phyloP scores from a whole-genome alignment of 1,140 invertebrate genomes.

The Zaprionus taronus region DNA sequence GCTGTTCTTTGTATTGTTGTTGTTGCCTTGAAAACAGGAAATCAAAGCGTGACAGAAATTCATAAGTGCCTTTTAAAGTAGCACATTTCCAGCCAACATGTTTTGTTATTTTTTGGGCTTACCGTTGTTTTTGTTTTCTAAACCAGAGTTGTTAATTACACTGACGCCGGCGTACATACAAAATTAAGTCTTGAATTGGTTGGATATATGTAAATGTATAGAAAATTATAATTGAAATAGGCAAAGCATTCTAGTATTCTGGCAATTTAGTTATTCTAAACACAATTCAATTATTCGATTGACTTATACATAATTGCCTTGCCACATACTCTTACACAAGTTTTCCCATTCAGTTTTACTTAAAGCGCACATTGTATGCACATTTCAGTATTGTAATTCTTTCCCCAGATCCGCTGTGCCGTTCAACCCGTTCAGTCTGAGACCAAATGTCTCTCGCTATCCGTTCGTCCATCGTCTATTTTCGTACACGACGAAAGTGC shows the following conservation, averaged over 20 bases:
- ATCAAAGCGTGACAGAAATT: conserved; percentile 70
- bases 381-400: background rate
- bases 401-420: background rate
- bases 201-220: background rate
- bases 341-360: conserved; percentile 31
- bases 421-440: background rate
- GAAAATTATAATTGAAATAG: background rate
- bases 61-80: conserved; percentile 43
- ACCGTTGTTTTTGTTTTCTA: conserved; percentile 9
- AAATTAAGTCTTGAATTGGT: conserved; percentile 37
- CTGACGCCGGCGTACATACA: conserved; percentile 53
- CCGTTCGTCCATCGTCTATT: conserved; percentile 27
- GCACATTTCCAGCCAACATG: too few relatives aligned
- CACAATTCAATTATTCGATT: background rate
- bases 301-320: conserved; percentile 35
- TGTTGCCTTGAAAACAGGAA: conserved; percentile 63
- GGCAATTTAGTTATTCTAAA: too few relatives aligned
- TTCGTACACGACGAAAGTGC: conserved; percentile 58
- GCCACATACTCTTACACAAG: conserved; percentile 33
- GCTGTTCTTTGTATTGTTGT: background rate
- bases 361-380: conserved; percentile 33
- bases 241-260: too few relatives aligned
- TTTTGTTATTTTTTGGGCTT: too few relatives aligned
- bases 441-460: background rate
- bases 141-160: conserved; percentile 72